Evolutionary conservation across 2,113 vertebrate genomes (phyloP).

Genomic region (Prietella phreatophila): DNA sequence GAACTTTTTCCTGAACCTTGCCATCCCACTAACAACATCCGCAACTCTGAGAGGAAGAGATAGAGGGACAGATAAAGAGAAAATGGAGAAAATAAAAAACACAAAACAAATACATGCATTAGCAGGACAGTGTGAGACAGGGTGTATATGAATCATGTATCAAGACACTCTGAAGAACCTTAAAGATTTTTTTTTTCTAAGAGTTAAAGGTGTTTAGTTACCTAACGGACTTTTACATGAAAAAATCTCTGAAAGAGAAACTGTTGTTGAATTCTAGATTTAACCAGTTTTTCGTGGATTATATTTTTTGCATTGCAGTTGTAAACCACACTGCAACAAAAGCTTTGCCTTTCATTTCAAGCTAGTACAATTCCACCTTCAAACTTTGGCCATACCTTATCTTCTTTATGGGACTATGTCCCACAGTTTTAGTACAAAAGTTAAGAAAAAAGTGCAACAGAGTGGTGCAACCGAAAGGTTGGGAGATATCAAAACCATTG

Average conservation of each 20-base stretch:
- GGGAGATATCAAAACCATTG: neutral
- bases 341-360: neutral
- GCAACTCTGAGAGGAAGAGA: slow-evolving; percentile 60
- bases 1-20: slow-evolving; percentile 76
- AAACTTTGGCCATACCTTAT: neutral
- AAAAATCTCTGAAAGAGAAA: neutral
- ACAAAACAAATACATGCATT: slow-evolving; percentile 3
- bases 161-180: neutral
- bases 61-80: neutral
- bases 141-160: slow-evolving; percentile 34
- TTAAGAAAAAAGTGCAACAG: neutral
- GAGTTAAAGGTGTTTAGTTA: neutral
- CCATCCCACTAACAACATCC: slow-evolving; percentile 73
- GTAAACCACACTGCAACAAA: neutral
- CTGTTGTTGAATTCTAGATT: neutral
- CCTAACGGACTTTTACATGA: neutral
- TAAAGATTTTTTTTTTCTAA: neutral
- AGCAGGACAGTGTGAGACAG: neutral
- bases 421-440: neutral
- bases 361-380: neutral
- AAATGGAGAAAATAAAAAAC: neutral
- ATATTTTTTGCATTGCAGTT: neutral
- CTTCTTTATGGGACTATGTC: too few species aligned
- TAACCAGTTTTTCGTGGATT: neutral
- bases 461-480: neutral